Evolutionary conservation across 23 tunicate genomes (phyloP).

Genomic region (Halocynthia aurantium): DNA sequence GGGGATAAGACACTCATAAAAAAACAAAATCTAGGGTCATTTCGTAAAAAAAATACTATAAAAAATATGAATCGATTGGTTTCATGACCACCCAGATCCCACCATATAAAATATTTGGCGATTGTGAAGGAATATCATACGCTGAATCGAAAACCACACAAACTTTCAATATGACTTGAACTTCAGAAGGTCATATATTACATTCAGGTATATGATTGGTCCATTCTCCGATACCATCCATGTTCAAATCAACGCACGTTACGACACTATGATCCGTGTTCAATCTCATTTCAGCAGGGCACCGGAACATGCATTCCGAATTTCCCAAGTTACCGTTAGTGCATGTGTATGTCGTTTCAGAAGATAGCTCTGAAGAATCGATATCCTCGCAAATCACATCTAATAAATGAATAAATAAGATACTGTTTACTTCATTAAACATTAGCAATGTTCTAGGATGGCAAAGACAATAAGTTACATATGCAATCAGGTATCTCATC

Average conservation of each 20-base stretch:
- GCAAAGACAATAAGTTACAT: neutral
- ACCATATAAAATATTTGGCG: no score
- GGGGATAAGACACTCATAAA: no score
- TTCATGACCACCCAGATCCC: no score
- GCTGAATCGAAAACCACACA: no score
- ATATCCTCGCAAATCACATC: constrained; percentile 10
- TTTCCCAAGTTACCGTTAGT: constrained; percentile 14
- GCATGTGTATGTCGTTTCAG: constrained; percentile 8
- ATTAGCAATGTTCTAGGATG: neutral
- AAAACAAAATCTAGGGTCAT: no score
- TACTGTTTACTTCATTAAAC: neutral
- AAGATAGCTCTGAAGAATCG: constrained; percentile 2
- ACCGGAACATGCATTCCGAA: constrained; percentile 8
- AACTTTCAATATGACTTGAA: no score
- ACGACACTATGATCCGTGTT: neutral
- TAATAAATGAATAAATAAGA: neutral
- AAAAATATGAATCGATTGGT: no score
- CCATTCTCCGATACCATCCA: constrained; percentile 11
- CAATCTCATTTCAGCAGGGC: constrained; percentile 9
- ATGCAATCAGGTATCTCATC: constrained; percentile 7
- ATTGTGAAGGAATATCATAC: no score
- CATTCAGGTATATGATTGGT: constrained; percentile 9
- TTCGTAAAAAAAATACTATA: no score
- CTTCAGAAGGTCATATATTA: neutral
- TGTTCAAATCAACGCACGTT: neutral